Evolutionary conservation across 1,140 invertebrate genomes (phyloP).

Genomic region (Eupeodes corollae): DNA sequence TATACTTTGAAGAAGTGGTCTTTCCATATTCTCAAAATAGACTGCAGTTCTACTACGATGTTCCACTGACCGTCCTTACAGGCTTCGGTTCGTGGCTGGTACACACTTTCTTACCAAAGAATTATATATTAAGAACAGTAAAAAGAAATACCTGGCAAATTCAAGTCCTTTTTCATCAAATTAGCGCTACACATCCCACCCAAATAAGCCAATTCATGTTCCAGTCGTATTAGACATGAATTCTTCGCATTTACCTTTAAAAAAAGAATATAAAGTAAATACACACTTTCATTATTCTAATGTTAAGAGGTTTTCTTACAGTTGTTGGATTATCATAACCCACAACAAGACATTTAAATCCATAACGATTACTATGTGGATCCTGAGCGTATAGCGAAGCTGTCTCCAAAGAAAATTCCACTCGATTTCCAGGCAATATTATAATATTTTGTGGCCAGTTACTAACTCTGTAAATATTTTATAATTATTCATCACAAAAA

Average conservation of each 20-base stretch:
- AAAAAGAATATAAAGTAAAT: constrained; percentile 2
- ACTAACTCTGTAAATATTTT: constrained; percentile 41
- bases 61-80: no score
- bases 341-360: constrained; percentile 84
- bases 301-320: constrained; percentile 7
- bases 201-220: constrained; percentile 82
- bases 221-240: constrained; percentile 58
- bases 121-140: no score
- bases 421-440: constrained; percentile 85
- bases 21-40: no score
- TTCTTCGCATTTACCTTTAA: constrained; percentile 29
- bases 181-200: constrained; percentile 83
- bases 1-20: no score
- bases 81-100: no score
- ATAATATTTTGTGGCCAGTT: constrained; percentile 83
- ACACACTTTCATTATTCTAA: no score
- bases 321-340: constrained; percentile 74
- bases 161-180: constrained; percentile 76
- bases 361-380: constrained; percentile 69
- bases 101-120: neutral
- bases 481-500: neutral
- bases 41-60: no score
- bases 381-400: constrained; percentile 91
- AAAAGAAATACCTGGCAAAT: constrained; percentile 51
- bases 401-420: constrained; percentile 89